Conservation (phyloP, 2,797 vertebrate species). For the Lithobates sylvaticus region DNA sequence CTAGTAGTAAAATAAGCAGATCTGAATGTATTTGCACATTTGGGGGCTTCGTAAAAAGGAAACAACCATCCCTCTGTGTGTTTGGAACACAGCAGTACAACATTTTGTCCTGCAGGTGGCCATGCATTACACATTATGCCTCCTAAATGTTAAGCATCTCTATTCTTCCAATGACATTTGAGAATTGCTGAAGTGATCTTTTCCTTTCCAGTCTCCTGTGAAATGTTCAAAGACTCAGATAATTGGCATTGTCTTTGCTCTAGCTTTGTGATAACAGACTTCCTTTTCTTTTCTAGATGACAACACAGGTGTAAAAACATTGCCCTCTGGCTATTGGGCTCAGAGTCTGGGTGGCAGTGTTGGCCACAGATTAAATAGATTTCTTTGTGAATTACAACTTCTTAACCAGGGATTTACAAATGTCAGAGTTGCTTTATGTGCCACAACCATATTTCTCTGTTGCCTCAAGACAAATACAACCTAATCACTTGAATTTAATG, state of each 20-base stretch:
- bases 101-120: conserved; percentile 32
- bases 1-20: not conserved
- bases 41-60: not conserved
- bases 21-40: not conserved
- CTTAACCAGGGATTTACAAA: conserved; percentile 37
- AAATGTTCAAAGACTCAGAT: conserved; percentile 48
- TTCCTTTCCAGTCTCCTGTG: conserved; percentile 33
- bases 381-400: conserved; percentile 46
- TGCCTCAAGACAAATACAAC: not conserved
- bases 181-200: conserved; percentile 50
- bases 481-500: conserved; percentile 9
- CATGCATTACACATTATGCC: conserved; percentile 1
- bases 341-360: not conserved
- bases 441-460: conserved; percentile 6
- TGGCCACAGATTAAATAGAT: conserved; percentile 39
- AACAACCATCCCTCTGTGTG: not conserved
- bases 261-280: conserved; percentile 2
- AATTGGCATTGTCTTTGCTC: conserved; percentile 39
- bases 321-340: conserved; percentile 31
- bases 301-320: conserved; percentile 44
- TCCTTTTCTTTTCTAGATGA: conserved; percentile 29
- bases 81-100: conserved; percentile 4
- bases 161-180: conserved; percentile 47
- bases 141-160: not conserved
- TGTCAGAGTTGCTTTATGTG: conserved; percentile 27